Conservation (phyloP, 1,140 invertebrate genomes). For the Pollicipes pollicipes region DNA sequence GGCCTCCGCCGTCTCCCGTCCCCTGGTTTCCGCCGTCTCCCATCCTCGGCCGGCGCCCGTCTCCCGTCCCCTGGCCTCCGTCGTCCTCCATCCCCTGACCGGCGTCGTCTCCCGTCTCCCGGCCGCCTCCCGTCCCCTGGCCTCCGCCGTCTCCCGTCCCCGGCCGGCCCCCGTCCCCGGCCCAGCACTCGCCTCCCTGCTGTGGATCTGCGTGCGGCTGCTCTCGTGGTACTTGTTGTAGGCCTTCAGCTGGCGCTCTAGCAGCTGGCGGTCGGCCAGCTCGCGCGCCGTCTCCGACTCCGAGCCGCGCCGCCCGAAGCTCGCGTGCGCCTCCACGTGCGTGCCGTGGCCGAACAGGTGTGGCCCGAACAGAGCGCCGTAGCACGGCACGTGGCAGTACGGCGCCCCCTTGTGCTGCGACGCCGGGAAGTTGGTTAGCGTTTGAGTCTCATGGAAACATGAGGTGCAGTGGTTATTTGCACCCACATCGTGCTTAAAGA, state of each 20-base stretch:
- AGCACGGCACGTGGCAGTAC: conserved; percentile 79
- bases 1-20: too few species aligned
- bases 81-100: too few species aligned
- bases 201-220: conserved; percentile 8
- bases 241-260: conserved; percentile 57
- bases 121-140: too few species aligned
- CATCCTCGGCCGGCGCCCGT: too few species aligned
- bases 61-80: too few species aligned
- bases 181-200: too few species aligned
- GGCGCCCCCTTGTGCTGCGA: conserved; percentile 72
- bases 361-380: conserved; percentile 70
- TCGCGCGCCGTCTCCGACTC: background rate
- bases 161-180: too few species aligned
- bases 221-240: conserved; percentile 59
- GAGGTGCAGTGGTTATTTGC: background rate
- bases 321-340: conserved; percentile 51
- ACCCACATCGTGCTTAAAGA: background rate
- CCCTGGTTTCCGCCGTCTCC: too few species aligned
- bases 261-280: conserved; percentile 14
- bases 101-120: too few species aligned
- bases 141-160: too few species aligned
- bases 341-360: conserved; percentile 62
- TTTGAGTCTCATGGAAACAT: conserved; percentile 3
- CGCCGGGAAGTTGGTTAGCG: too few species aligned
- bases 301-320: conserved; percentile 38